Conservation (phyloP, 2,888 invertebrate genomes). For the Drosophila peninsularis region DNA sequence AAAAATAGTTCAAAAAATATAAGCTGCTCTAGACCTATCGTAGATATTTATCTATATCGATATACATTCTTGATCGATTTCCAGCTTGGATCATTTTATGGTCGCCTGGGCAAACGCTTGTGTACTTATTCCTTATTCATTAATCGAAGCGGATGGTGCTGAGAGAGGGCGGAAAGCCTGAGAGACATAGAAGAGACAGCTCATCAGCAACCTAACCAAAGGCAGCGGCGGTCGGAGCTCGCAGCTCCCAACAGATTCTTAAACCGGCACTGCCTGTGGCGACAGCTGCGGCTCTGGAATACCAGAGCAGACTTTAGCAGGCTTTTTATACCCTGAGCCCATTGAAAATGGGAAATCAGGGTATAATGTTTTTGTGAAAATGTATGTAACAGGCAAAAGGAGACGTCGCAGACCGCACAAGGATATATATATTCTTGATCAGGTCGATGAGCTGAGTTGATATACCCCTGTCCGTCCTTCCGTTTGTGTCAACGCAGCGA, state of each 20-base stretch:
- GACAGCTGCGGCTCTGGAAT: conserved; percentile 16
- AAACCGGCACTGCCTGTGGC: conserved; percentile 15
- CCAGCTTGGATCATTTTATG: neutral
- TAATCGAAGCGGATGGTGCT: conserved; percentile 31
- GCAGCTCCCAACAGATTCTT: conserved; percentile 5
- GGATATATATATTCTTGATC: too few species aligned
- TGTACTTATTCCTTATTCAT: conserved; percentile 66
- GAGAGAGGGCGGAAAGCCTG: neutral
- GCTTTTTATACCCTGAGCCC: neutral
- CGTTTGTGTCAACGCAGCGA: too few species aligned
- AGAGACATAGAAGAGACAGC: conserved; percentile 7
- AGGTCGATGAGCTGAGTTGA: too few species aligned
- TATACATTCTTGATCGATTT: neutral
- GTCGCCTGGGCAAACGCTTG: conserved; percentile 45
- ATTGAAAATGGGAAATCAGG: too few species aligned
- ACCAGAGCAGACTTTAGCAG: conserved; percentile 8
- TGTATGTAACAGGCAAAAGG: too few species aligned
- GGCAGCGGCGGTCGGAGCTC: neutral
- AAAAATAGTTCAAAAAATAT: neutral
- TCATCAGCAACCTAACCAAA: neutral
- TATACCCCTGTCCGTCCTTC: too few species aligned
- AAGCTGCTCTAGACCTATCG: neutral
- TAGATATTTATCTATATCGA: neutral
- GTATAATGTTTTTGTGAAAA: too few species aligned
- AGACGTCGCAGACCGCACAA: too few species aligned